phyloP scores from a whole-genome alignment of 2,113 vertebrate species.

The Myrmecophaga tridactyla region DNA sequence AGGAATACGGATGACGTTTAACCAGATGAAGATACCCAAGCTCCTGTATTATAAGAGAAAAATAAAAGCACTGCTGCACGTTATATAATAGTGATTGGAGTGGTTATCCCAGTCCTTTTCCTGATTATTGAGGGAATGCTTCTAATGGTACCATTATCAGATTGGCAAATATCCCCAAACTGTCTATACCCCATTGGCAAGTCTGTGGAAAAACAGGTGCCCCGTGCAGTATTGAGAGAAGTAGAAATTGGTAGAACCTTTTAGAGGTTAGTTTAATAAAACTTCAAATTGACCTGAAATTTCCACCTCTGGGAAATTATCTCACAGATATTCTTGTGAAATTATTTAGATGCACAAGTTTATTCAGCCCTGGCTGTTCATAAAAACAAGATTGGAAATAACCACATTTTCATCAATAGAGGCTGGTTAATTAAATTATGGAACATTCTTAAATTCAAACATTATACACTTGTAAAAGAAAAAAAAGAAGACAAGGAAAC shows the following conservation, averaged over 20 bases:
- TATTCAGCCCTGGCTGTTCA: background rate
- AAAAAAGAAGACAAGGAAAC: background rate
- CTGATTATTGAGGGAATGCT: background rate
- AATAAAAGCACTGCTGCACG: background rate
- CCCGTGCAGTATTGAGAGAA: background rate
- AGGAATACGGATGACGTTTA: background rate
- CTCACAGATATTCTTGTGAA: background rate
- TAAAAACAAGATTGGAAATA: background rate
- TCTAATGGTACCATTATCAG: background rate
- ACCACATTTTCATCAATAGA: background rate
- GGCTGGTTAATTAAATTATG: background rate
- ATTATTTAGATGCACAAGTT: background rate
- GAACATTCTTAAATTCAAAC: background rate
- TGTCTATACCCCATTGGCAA: background rate
- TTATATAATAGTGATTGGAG: background rate
- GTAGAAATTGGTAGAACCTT: background rate
- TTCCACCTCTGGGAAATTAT: background rate
- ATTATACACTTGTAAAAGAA: background rate
- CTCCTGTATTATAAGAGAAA: background rate
- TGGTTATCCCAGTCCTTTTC: background rate
- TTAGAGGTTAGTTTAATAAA: background rate
- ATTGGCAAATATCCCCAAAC: background rate
- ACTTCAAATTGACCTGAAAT: background rate
- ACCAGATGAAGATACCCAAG: background rate
- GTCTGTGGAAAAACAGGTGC: background rate